Percentiles rank a stretch among this genome's conserved stretches.
These are phyloP conservation scores for Austrofundulus limnaeus DNA, from an alignment of 2,113 vertebrate genomes.

Conservation along the genomic window DNA sequence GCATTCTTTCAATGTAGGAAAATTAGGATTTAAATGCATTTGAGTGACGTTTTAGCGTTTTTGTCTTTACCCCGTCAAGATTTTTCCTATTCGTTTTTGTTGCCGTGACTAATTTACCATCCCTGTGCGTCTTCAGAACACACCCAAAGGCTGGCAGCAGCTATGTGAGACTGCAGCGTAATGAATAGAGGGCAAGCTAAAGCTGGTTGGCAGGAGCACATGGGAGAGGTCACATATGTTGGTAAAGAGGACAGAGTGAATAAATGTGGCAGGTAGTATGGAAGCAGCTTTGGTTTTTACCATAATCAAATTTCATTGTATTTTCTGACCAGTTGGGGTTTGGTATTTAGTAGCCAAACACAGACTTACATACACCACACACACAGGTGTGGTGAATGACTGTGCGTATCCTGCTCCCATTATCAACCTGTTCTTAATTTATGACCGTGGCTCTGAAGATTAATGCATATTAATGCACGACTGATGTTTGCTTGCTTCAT, in stretches of 20 bases:
- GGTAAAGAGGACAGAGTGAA: constrained; percentile 43
- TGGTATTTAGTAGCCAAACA: too few relatives aligned
- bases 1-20: too few relatives aligned
- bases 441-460: constrained; percentile 39
- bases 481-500: constrained; percentile 39
- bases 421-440: constrained; percentile 46
- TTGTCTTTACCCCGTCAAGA: constrained; percentile 24
- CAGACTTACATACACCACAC: too few relatives aligned
- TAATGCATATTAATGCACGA: constrained; percentile 33
- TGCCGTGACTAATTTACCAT: constrained; percentile 45
- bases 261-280: constrained; percentile 53
- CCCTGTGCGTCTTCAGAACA: constrained; percentile 40
- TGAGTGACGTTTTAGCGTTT: constrained; percentile 29
- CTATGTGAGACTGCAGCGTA: constrained; percentile 50
- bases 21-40: constrained; percentile 31
- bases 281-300: constrained; percentile 38
- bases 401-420: constrained; percentile 17
- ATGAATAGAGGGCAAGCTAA: constrained; percentile 64
- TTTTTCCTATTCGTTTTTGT: constrained; percentile 37
- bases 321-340: constrained; percentile 33
- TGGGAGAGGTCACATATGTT: constrained; percentile 55
- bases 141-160: constrained; percentile 51
- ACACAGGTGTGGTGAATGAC: constrained; percentile 39
- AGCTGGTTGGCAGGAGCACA: constrained; percentile 60
- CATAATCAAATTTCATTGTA: constrained; percentile 40